These are phyloP conservation scores for Miltochrista miniata DNA, from an alignment of 2,888 invertebrate species.

Conservation along the genomic window DNA sequence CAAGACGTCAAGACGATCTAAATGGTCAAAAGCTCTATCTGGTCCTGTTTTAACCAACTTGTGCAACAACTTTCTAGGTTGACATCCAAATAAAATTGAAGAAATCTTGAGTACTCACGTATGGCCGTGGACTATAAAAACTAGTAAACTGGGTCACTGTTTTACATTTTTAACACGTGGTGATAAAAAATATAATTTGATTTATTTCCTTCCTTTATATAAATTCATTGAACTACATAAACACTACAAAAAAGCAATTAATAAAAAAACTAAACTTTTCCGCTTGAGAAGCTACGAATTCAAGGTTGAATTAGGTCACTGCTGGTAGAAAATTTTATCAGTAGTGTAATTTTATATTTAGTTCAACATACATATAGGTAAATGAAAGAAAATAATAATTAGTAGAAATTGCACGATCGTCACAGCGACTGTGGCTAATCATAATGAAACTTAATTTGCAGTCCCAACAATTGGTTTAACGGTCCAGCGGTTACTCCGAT, in stretches of 20 bases:
- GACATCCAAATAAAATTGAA: too few relatives aligned
- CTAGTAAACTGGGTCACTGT: too few relatives aligned
- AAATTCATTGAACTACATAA: neutral
- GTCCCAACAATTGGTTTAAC: conserved; percentile 59
- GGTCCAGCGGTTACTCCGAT: conserved; percentile 57
- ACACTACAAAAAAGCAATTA: conserved; percentile 7
- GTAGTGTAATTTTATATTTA: neutral
- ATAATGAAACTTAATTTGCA: conserved; percentile 49
- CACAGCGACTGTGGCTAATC: conserved; percentile 34
- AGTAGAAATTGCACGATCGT: conserved; percentile 22
- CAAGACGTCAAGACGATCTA: too few relatives aligned
- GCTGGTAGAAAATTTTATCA: neutral
- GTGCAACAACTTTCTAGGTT: too few relatives aligned
- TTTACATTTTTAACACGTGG: neutral
- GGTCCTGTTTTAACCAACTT: too few relatives aligned
- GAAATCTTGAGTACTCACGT: too few relatives aligned
- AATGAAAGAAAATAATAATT: conserved; percentile 12
- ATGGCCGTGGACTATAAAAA: too few relatives aligned
- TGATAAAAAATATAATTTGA: neutral
- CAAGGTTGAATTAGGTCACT: conserved; percentile 6
- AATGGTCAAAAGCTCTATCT: too few relatives aligned
- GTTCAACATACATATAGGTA: conserved; percentile 12
- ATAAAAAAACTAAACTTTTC: conserved; percentile 5
- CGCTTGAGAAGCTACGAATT: conserved; percentile 10
- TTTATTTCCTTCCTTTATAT: neutral